phyloP scores from a whole-genome alignment of 2,113 vertebrate genomes.

The Siphamia tubifer region DNA sequence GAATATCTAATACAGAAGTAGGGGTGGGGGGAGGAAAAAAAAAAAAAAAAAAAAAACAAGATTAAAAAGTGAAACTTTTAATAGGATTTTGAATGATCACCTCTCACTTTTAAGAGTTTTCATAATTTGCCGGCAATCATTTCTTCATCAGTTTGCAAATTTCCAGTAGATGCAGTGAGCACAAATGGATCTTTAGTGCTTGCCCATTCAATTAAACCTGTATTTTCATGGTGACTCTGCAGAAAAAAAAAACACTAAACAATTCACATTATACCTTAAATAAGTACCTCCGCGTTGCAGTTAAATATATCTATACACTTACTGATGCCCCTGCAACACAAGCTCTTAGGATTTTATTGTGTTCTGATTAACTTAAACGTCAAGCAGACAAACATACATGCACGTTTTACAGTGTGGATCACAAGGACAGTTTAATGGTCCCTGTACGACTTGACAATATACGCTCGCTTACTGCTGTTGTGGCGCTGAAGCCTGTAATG shows the following conservation, averaged over 20 bases:
- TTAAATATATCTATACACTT: slow-evolving; percentile 14
- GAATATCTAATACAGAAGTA: not conserved
- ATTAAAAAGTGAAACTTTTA: not conserved
- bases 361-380: slow-evolving; percentile 30
- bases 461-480: not conserved
- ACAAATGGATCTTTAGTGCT: slow-evolving; percentile 1
- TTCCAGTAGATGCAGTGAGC: not conserved
- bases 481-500: slow-evolving; percentile 30
- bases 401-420: slow-evolving; percentile 18
- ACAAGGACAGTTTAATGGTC: slow-evolving; percentile 43
- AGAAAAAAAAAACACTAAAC: slow-evolving; percentile 56
- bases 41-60: no score
- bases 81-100: not conserved
- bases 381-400: not conserved
- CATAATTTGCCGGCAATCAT: not conserved
- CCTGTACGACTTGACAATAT: not conserved
- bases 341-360: slow-evolving; percentile 14
- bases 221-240: slow-evolving; percentile 38
- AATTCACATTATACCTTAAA: slow-evolving; percentile 34
- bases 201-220: slow-evolving; percentile 39
- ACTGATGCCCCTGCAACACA: not conserved
- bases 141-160: not conserved
- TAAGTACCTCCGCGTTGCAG: not conserved
- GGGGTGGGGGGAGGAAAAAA: no score
- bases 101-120: not conserved